A percentile compares a stretch with the other conserved stretches of the same genome.
Evolutionary conservation across 2,113 vertebrate genomes (phyloP).

Genomic region (Panurus biarmicus): DNA sequence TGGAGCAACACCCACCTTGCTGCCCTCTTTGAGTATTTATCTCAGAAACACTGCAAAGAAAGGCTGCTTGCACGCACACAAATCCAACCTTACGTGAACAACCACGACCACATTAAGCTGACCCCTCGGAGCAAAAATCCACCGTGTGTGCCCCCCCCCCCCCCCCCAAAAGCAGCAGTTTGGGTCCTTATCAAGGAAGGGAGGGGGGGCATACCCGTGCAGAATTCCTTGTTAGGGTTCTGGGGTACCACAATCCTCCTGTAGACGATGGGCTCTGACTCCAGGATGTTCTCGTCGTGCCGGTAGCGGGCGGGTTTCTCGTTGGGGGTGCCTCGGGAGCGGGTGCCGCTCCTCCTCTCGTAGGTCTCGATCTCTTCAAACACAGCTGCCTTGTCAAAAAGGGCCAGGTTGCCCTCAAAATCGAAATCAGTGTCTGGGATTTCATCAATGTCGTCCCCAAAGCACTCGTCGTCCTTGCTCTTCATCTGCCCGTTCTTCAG

Average conservation of each 20-base stretch:
- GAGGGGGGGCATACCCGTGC: constrained; percentile 78
- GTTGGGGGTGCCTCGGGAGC: constrained; percentile 82
- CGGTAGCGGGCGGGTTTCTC: constrained; percentile 87
- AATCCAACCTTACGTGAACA: fast-evolving
- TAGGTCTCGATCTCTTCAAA: constrained; percentile 93
- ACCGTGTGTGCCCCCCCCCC: fast-evolving
- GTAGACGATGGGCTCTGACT: constrained; percentile 89
- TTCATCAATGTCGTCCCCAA: constrained; percentile 88
- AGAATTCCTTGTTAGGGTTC: constrained; percentile 84
- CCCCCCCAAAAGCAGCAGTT: neutral
- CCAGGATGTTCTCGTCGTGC: constrained; percentile 94
- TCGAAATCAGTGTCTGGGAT: constrained; percentile 93
- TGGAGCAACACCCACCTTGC: neutral
- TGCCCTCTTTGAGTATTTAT: neutral
- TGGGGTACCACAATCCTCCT: constrained; percentile 90
- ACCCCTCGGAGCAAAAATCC: neutral
- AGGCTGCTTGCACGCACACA: neutral
- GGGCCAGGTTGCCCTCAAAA: constrained; percentile 95
- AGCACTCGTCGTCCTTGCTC: constrained; percentile 92
- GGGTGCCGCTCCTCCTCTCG: constrained; percentile 79
- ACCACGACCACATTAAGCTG: neutral
- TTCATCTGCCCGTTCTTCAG: constrained; percentile 91
- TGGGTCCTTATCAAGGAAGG: neutral
- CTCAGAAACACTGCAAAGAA: neutral
- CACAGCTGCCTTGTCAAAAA: constrained; percentile 97